phyloP scores from a whole-genome alignment of 2,888 invertebrate species.

The Globia sparganii region DNA sequence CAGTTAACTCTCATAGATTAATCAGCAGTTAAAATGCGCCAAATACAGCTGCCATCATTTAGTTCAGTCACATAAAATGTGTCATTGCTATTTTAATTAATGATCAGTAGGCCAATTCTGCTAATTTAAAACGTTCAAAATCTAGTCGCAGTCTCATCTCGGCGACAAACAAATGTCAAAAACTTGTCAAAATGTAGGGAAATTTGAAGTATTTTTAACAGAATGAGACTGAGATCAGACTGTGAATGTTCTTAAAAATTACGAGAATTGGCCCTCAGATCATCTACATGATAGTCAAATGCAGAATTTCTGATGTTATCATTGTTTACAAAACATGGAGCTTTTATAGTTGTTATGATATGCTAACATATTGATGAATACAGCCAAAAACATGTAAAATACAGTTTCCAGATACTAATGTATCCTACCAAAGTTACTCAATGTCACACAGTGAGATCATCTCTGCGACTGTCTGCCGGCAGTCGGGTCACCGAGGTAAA shows the following conservation, averaged over 20 bases:
- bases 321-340: conserved; percentile 46
- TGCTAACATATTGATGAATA: conserved; percentile 13
- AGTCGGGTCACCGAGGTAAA: conserved; percentile 70
- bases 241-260: too few species aligned
- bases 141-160: too few species aligned
- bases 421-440: conserved; percentile 60
- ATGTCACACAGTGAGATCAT: conserved; percentile 75
- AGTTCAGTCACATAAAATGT: conserved; percentile 27
- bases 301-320: conserved; percentile 13
- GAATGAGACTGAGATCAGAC: too few species aligned
- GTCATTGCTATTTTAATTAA: conserved; percentile 42
- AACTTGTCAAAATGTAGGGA: too few species aligned
- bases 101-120: too few species aligned
- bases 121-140: too few species aligned
- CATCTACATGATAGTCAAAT: neutral
- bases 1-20: conserved; percentile 21
- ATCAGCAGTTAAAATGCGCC: conserved; percentile 31
- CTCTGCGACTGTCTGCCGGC: conserved; percentile 65
- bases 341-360: conserved; percentile 14
- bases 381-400: conserved; percentile 11
- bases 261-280: too few species aligned
- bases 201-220: too few species aligned
- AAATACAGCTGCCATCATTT: conserved; percentile 17
- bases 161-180: too few species aligned
- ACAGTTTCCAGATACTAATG: conserved; percentile 47